phyloP scores from a whole-genome alignment of 1,140 invertebrate species.

The Drosophila tristis region DNA sequence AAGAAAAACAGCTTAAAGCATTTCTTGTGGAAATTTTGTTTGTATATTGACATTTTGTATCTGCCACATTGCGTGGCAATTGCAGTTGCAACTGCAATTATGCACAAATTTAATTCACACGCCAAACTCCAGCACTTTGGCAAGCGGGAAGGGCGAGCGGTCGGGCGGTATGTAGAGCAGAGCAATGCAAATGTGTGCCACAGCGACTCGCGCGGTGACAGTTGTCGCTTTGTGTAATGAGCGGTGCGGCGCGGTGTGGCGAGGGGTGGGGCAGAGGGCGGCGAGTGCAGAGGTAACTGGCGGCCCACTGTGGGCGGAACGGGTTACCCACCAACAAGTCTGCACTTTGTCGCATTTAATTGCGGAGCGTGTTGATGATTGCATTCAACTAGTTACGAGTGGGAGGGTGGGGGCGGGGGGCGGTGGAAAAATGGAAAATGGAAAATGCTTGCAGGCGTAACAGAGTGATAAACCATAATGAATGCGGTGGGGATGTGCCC shows the following conservation, averaged over 20 bases:
- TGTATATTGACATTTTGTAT: slow-evolving; percentile 77
- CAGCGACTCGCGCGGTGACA: slow-evolving; percentile 35
- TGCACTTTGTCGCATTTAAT: slow-evolving; percentile 54
- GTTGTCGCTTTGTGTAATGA: slow-evolving; percentile 39
- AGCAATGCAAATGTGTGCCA: slow-evolving; percentile 61
- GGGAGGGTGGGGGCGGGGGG: neutral
- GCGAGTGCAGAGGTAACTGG: neutral
- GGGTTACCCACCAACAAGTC: slow-evolving; percentile 38
- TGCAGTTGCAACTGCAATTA: slow-evolving; percentile 65
- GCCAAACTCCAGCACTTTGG: slow-evolving; percentile 35
- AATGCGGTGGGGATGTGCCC: slow-evolving; percentile 14
- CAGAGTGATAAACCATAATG: slow-evolving; percentile 37
- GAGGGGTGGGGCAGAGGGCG: neutral
- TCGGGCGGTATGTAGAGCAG: slow-evolving; percentile 9
- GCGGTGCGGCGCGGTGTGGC: neutral
- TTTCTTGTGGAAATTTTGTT: slow-evolving; percentile 52
- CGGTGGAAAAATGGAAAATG: slow-evolving; percentile 9
- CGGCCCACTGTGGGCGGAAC: slow-evolving; percentile 42
- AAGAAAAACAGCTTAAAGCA: slow-evolving; percentile 52
- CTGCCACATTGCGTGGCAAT: slow-evolving; percentile 18
- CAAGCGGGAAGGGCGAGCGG: slow-evolving; percentile 12
- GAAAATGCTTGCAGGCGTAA: slow-evolving; percentile 14
- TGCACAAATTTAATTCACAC: slow-evolving; percentile 79
- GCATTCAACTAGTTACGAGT: slow-evolving; percentile 56
- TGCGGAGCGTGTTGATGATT: slow-evolving; percentile 63